Evolutionary conservation across 2,797 vertebrate species (phyloP).

Genomic region (Poeciliopsis turneri): DNA sequence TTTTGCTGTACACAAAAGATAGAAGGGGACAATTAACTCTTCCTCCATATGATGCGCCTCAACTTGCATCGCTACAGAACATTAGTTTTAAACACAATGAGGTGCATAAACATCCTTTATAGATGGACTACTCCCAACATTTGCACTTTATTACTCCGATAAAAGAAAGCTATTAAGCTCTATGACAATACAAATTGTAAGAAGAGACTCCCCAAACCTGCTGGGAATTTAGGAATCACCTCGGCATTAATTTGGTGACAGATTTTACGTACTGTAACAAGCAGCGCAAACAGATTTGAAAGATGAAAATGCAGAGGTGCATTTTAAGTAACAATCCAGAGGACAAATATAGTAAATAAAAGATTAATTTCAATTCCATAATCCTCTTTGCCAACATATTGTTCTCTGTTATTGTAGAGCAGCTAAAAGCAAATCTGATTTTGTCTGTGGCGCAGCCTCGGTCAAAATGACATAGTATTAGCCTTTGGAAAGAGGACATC

Average conservation of each 20-base stretch:
- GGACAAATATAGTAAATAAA: not conserved
- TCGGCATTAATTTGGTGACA: not conserved
- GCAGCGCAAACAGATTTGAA: not conserved
- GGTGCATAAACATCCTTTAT: slow-evolving; percentile 1
- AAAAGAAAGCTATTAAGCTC: slow-evolving; percentile 13
- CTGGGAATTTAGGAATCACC: not conserved
- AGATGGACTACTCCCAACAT: not conserved
- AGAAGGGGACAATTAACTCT: not conserved
- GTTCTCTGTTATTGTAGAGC: not conserved
- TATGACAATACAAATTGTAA: not conserved
- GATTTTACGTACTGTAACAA: not conserved
- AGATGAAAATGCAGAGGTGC: not conserved
- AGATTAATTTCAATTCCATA: not conserved
- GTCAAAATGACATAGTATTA: not conserved
- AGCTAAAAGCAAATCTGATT: not conserved
- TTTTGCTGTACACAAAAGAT: not conserved
- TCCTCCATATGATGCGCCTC: not conserved
- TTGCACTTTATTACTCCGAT: not conserved
- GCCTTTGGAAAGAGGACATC: not conserved
- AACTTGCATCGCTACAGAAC: not conserved
- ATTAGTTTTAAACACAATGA: slow-evolving; percentile 1
- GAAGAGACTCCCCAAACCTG: not conserved
- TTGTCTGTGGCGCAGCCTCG: not conserved
- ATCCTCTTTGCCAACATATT: not conserved
- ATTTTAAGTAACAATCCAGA: not conserved